Evolutionary conservation across 2,113 vertebrate genomes (phyloP), one percentile per base, ranked within the genome.

Genomic region (Holacanthus passer): DNA sequence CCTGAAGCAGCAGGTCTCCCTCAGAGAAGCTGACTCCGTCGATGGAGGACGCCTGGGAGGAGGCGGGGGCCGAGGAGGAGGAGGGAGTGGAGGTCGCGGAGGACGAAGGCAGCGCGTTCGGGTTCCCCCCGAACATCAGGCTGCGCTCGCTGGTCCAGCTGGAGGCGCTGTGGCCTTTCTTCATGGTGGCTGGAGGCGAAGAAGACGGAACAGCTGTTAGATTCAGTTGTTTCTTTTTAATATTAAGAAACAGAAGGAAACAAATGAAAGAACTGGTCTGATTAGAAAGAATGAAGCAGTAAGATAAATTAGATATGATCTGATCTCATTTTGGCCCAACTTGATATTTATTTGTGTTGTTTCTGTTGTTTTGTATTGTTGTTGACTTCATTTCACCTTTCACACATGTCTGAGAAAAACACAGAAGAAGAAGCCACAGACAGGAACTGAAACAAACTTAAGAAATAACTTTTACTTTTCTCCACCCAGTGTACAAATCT

Each of bases 1-100:
- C 96, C 95, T 97, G 95, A 12, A 96, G 96, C 85, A 97, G 92
- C 80, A 97, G 83, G 4, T 96, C 93, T 13, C 95, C 96, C 87
- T 97, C 96, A 0, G 93, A 93, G 88, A 97, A 93, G 48, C 39
- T 82, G 66, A 95, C 93, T 5, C 80, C 83, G 8, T 94, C 72
- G 22, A 93, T 62, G 82, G 93, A 91, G 0, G 7, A 81, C n/a
- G 76, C 59, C 0, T 62, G 48, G 27, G 69, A 20, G 24, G 77
- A 8, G 3, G 22, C 0, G 9, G 37, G 2, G 45, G 55, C 3
- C 19, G 64, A 2, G 24, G 78, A 9, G 5, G 50, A 8, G 7
- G 65, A 7, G 3, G 60, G 1, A 19, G 60, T 0, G 43, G 74
- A 10, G 50, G 37, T 8, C 0, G 37, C 11, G 43, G 67, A 6